Conservation (phyloP, 35 echinoderm and acorn worm genomes). For the Ophiothrix spiculata region DNA sequence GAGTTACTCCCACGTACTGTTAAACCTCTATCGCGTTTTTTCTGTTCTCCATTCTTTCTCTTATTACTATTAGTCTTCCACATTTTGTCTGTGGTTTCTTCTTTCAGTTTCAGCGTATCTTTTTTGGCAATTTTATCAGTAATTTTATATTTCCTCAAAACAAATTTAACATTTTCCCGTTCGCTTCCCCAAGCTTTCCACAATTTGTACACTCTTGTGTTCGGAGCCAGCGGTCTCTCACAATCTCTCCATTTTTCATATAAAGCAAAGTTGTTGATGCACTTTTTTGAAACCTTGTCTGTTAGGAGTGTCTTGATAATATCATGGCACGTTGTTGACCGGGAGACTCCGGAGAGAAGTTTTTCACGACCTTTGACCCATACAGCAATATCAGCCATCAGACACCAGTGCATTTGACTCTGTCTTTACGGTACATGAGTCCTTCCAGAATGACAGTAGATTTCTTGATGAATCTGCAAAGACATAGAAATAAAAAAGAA, state of each 20-base stretch:
- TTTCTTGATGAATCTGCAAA: no score
- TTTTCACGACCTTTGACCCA: constrained; percentile 71
- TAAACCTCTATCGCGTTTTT: constrained; percentile 8
- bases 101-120: background rate
- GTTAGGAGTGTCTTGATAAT: constrained; percentile 43
- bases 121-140: constrained; percentile 12
- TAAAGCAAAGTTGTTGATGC: constrained; percentile 37
- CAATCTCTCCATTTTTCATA: constrained; percentile 76
- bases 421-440: no score
- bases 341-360: constrained; percentile 41
- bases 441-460: no score
- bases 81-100: constrained; percentile 17
- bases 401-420: no score
- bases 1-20: constrained; percentile 13
- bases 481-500: no score
- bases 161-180: constrained; percentile 62
- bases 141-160: constrained; percentile 42
- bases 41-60: background rate
- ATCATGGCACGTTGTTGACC: constrained; percentile 61
- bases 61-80: background rate
- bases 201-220: constrained; percentile 66
- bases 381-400: constrained; percentile 54
- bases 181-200: constrained; percentile 73
- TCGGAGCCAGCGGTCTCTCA: constrained; percentile 44
- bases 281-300: constrained; percentile 28